Percentiles rank a stretch among this genome's conserved stretches.
Evolutionary conservation across 2,888 invertebrate genomes (phyloP).

Genomic region (Macrophya annulata): DNA sequence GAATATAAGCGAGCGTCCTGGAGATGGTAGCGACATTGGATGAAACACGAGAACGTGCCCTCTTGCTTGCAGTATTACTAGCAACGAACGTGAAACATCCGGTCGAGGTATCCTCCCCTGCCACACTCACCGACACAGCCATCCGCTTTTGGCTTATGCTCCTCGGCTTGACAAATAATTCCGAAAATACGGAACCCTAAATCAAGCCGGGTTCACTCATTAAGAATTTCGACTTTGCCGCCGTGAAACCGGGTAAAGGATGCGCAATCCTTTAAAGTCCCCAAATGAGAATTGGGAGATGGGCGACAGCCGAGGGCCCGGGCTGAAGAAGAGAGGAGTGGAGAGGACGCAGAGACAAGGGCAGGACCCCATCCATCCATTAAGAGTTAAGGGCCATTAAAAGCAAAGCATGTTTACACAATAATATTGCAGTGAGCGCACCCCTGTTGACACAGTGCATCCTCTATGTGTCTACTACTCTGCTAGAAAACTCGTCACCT

Average conservation of each 20-base stretch:
- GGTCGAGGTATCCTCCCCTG: slow-evolving; percentile 24
- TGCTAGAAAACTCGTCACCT: slow-evolving; percentile 53
- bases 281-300: slow-evolving; percentile 50
- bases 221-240: slow-evolving; percentile 48
- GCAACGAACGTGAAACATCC: slow-evolving; percentile 35
- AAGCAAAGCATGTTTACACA: slow-evolving; percentile 58
- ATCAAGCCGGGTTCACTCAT: slow-evolving; percentile 47
- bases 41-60: slow-evolving; percentile 48
- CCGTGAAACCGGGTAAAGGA: slow-evolving; percentile 41
- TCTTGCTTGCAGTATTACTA: slow-evolving; percentile 43
- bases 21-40: slow-evolving; percentile 31
- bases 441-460: slow-evolving; percentile 57
- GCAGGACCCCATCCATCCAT: slow-evolving; percentile 55
- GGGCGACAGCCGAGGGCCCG: slow-evolving; percentile 35
- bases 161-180: slow-evolving; percentile 54
- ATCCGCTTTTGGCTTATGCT: slow-evolving; percentile 40
- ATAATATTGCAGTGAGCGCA: slow-evolving; percentile 57
- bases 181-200: slow-evolving; percentile 57
- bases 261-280: slow-evolving; percentile 57
- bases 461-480: slow-evolving; percentile 53
- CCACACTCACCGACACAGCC: slow-evolving; percentile 26
- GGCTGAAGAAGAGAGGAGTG: slow-evolving; percentile 18
- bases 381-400: slow-evolving; percentile 58
- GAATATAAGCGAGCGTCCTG: slow-evolving; percentile 26
- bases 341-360: slow-evolving; percentile 28